Evolutionary conservation across 2,888 invertebrate genomes (phyloP).

Genomic region (Cephus rjabovi): DNA sequence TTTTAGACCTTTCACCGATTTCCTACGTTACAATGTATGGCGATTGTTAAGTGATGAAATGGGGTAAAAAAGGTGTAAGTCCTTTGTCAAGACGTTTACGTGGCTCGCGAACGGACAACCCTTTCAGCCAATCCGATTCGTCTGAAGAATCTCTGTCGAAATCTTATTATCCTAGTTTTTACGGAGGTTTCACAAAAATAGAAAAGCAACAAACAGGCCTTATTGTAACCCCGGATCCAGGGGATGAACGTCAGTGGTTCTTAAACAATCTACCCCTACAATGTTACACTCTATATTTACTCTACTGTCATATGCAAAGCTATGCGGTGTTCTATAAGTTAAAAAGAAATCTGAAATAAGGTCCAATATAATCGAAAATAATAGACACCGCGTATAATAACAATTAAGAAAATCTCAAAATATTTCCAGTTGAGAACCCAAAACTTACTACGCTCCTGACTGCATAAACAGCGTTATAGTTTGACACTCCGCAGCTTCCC

Average conservation of each 20-base stretch:
- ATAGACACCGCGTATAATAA: neutral
- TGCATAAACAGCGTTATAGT: slow-evolving; percentile 31
- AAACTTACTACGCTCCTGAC: neutral
- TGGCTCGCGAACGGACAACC: slow-evolving; percentile 19
- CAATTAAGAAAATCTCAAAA: neutral
- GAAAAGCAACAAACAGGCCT: slow-evolving; percentile 28
- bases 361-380: too few relatives aligned
- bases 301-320: neutral
- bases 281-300: neutral
- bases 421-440: neutral
- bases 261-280: neutral
- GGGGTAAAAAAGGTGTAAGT: neutral
- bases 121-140: slow-evolving; percentile 37
- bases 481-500: slow-evolving; percentile 23
- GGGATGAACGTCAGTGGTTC: slow-evolving; percentile 8
- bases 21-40: neutral
- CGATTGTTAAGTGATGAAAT: neutral
- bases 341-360: neutral
- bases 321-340: neutral
- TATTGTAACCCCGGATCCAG: slow-evolving; percentile 33
- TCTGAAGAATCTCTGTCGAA: slow-evolving; percentile 29
- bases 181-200: slow-evolving; percentile 32
- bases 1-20: neutral
- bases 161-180: slow-evolving; percentile 49
- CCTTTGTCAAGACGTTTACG: neutral